Evolutionary conservation across 1,140 invertebrate species (phyloP), one percentile per base, ranked within the genome.

Genomic region (Heliconius congener): DNA sequence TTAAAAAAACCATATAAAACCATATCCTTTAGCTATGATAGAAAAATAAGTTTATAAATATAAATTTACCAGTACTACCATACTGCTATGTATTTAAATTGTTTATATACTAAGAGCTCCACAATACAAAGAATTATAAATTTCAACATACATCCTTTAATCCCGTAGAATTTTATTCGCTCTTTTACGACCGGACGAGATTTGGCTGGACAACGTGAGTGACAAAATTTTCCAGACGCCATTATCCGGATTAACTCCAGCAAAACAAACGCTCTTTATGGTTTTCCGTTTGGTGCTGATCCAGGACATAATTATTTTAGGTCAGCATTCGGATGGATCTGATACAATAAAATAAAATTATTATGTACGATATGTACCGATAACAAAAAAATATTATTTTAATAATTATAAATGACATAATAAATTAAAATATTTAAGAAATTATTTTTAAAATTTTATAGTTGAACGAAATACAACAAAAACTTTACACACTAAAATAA

Each of bases 161-260:
- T 74, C 77, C 60, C 55, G 71, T 66, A 74, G 57, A 74, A 70
- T 79, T 74, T 79, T 74, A 79, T 79, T 79, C 66, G 72, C 77
- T 70, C 72, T 74, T 79, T 79, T 79, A 79, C 46, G 73, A 70
- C 42, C 77, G 55, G 57, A 19, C 46, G 57, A 79, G 77, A 74
- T 79, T 79, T 66, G 37, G 52, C 73, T 52, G 72, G 77, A 37
- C 77, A 72, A 57, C 72, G 74, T 79, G 73, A 79, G 77, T 79
- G 77, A 79, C 77, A 79, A 79, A 71, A 79, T 79, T 79, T 79
- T 50, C 77, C 73, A 73, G 72, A 70, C 71, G 66, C 74, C 77
- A 79, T 79, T 79, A 79, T 79, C 77, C 77, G 77, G 77, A 79
- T 79, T 79, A 79, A 79, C 77, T 71, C 23, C 71, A 60, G 77